phyloP scores from a whole-genome alignment of 2,113 vertebrate genomes.

The Plecotus auritus region DNA sequence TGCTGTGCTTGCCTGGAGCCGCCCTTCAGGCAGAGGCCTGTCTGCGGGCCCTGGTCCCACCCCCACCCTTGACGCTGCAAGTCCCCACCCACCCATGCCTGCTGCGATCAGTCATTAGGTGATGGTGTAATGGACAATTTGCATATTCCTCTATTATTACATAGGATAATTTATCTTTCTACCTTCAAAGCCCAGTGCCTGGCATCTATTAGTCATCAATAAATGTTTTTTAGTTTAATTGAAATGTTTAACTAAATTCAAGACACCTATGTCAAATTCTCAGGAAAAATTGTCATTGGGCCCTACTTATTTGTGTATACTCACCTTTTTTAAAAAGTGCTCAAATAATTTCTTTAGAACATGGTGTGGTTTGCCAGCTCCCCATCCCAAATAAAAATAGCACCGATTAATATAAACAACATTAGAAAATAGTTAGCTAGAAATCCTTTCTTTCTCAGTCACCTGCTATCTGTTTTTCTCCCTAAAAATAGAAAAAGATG shows the following conservation, averaged over 20 bases:
- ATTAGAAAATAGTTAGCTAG: neutral
- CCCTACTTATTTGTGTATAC: neutral
- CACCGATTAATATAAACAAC: neutral
- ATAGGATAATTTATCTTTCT: constrained; percentile 40
- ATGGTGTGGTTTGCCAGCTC: neutral
- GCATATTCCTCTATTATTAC: too few species aligned
- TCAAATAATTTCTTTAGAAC: constrained; percentile 22
- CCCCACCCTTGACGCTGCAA: too few species aligned
- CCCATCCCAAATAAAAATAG: constrained; percentile 17
- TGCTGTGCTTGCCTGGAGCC: too few species aligned
- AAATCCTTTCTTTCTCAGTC: neutral
- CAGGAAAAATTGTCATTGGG: constrained; percentile 8
- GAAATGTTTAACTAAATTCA: constrained; percentile 59
- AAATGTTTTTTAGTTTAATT: constrained; percentile 48
- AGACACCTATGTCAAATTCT: constrained; percentile 33
- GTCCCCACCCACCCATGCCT: too few species aligned
- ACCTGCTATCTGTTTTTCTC: neutral
- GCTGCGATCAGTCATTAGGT: too few species aligned
- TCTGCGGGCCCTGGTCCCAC: too few species aligned
- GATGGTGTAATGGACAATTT: too few species aligned
- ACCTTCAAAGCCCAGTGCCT: constrained; percentile 13
- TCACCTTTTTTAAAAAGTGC: neutral
- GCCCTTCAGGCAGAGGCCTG: too few species aligned
- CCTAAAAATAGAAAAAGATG: neutral
- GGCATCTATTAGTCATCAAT: neutral